Evolutionary conservation across 2,888 invertebrate species (phyloP).

Genomic region (Prostheceraeus crozeri): DNA sequence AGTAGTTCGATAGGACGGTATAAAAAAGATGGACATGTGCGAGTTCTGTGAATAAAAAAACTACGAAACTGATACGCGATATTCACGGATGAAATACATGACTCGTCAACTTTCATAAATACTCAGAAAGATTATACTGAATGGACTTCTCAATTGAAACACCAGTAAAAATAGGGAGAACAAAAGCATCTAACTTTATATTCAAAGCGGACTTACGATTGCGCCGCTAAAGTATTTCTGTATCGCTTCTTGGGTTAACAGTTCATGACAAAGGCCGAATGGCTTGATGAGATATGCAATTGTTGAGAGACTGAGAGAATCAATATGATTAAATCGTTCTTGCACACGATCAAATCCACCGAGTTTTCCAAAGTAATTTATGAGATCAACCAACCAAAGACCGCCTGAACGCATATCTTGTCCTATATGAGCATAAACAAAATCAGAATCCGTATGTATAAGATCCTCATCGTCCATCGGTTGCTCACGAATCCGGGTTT

Average conservation of each 20-base stretch:
- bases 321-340: neutral
- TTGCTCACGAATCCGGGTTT: too few species aligned
- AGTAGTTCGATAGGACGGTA: too few species aligned
- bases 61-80: too few species aligned
- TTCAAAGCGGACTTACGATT: conserved; percentile 35
- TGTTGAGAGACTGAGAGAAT: neutral
- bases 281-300: conserved; percentile 59
- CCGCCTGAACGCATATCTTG: conserved; percentile 59
- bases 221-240: conserved; percentile 68
- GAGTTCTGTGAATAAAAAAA: too few species aligned
- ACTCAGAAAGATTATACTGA: too few species aligned
- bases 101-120: too few species aligned
- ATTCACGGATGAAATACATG: too few species aligned
- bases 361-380: conserved; percentile 82
- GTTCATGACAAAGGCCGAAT: conserved; percentile 82
- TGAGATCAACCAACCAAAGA: conserved; percentile 90
- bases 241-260: conserved; percentile 78
- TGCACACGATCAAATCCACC: conserved; percentile 71
- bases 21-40: too few species aligned
- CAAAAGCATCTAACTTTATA: neutral
- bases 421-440: neutral
- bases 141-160: neutral
- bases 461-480: too few species aligned
- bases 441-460: too few species aligned
- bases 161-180: neutral